Conservation (phyloP, 2,797 vertebrate genomes). For the Sebastolobus alascanus region DNA sequence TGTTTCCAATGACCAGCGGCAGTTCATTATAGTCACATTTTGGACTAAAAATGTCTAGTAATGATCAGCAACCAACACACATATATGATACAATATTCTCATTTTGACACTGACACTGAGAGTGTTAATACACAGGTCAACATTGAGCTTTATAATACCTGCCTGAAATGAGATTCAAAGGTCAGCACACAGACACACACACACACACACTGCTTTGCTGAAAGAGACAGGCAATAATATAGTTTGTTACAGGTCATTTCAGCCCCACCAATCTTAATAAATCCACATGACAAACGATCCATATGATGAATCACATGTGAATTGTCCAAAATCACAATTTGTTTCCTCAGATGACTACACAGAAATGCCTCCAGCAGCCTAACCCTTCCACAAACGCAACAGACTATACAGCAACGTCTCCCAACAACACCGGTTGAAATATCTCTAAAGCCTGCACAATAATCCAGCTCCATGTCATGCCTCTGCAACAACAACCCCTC, state of each 20-base stretch:
- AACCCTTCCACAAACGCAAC: constrained; percentile 28
- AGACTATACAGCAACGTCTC: constrained; percentile 42
- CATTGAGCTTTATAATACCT: neutral
- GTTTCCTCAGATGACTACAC: constrained; percentile 26
- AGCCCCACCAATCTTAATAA: neutral
- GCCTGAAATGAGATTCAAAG: constrained; percentile 59
- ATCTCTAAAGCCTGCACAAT: neutral
- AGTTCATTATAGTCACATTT: constrained; percentile 16
- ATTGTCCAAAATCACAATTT: constrained; percentile 8
- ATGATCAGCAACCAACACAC: neutral
- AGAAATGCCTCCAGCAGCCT: constrained; percentile 8
- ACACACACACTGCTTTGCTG: constrained; percentile 2
- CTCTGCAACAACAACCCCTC: constrained; percentile 18
- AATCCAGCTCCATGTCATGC: constrained; percentile 6
- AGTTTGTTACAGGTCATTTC: constrained; percentile 18
- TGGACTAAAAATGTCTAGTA: neutral
- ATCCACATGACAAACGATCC: constrained; percentile 11
- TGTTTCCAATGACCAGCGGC: constrained; percentile 12
- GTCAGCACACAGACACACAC: constrained; percentile 47
- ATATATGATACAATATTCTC: fast-evolving
- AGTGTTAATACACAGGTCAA: constrained; percentile 3
- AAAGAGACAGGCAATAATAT: neutral
- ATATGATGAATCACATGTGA: neutral
- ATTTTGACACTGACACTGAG: neutral
- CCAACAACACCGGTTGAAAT: neutral